Percentiles rank a stretch among this genome's conserved stretches.
Conservation (phyloP, 2,797 vertebrate species). For the Remorina albescens region DNA sequence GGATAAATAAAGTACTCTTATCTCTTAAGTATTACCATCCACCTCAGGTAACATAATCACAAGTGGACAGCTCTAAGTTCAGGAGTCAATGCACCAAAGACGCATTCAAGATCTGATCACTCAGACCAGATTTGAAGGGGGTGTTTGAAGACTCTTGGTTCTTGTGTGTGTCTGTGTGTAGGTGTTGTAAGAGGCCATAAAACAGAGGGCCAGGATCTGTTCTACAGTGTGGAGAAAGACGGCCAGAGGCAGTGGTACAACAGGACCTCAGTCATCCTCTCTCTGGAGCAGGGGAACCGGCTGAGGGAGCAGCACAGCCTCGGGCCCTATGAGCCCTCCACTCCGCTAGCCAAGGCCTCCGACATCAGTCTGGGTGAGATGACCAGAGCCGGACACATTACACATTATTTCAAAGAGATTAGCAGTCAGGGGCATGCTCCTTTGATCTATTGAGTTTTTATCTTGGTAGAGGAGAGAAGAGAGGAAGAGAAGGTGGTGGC, state of each 20-base stretch:
- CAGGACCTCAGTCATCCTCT: slow-evolving; percentile 92
- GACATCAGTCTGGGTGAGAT: slow-evolving; percentile 96
- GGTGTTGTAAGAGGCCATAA: slow-evolving; percentile 93
- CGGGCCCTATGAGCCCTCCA: slow-evolving; percentile 91
- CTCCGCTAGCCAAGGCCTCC: slow-evolving; percentile 91
- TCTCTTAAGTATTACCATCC: no score
- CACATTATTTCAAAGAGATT: no score
- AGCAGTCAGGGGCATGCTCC: no score
- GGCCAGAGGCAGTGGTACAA: slow-evolving; percentile 94
- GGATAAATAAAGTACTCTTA: no score
- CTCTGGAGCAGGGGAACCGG: slow-evolving; percentile 94
- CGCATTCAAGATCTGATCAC: no score
- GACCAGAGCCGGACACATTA: not conserved
- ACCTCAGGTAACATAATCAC: no score
- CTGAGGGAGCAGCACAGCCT: slow-evolving; percentile 95
- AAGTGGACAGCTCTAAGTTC: no score
- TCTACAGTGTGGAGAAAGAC: slow-evolving; percentile 94
- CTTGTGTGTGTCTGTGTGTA: slow-evolving; percentile 49
- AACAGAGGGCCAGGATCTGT: slow-evolving; percentile 90
- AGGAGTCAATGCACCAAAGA: no score
- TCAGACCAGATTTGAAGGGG: no score
- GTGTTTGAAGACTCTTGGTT: not conserved
- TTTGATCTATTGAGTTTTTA: no score
- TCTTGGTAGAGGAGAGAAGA: no score
- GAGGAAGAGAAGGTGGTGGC: no score